Evolutionary conservation across 2,113 vertebrate genomes (phyloP).

Genomic region (Ammodytes marinus): DNA sequence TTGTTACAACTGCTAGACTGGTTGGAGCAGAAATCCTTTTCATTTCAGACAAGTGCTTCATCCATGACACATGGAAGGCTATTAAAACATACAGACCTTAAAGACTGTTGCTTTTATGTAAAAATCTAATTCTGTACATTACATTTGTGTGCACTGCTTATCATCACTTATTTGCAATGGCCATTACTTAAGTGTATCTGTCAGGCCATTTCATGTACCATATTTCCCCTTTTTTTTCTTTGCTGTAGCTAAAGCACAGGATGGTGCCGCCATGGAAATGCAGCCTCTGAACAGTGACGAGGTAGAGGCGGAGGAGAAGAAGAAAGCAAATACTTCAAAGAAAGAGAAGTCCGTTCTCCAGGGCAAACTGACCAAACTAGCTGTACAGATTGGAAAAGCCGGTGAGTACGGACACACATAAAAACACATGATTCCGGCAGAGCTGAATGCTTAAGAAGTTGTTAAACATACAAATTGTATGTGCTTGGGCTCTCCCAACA

Average conservation of each 20-base stretch:
- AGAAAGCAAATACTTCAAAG: constrained; percentile 94
- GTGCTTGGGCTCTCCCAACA: not conserved
- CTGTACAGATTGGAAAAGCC: constrained; percentile 99
- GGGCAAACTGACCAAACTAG: constrained; percentile 97
- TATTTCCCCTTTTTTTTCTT: not conserved
- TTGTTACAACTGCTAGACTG: constrained; percentile 9
- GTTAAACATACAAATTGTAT: not conserved
- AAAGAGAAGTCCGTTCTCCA: constrained; percentile 99
- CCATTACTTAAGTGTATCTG: not conserved
- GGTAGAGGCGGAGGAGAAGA: constrained; percentile 94
- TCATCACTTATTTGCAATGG: not conserved
- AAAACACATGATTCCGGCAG: not conserved
- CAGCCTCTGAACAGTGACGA: constrained; percentile 98
- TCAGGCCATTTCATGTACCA: not conserved
- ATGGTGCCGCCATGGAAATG: constrained; percentile 99
- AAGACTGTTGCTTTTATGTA: not conserved
- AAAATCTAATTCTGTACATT: not conserved
- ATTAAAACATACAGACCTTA: not conserved
- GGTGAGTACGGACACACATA: constrained; percentile 79
- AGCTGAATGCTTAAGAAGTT: not conserved
- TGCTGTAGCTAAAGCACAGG: constrained; percentile 94
- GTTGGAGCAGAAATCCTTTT: constrained; percentile 2
- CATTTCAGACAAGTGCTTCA: not conserved
- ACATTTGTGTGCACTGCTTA: not conserved
- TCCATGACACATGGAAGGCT: not conserved